phyloP scores from a whole-genome alignment of 2,888 invertebrate genomes.

The Drosophila mercatorum region DNA sequence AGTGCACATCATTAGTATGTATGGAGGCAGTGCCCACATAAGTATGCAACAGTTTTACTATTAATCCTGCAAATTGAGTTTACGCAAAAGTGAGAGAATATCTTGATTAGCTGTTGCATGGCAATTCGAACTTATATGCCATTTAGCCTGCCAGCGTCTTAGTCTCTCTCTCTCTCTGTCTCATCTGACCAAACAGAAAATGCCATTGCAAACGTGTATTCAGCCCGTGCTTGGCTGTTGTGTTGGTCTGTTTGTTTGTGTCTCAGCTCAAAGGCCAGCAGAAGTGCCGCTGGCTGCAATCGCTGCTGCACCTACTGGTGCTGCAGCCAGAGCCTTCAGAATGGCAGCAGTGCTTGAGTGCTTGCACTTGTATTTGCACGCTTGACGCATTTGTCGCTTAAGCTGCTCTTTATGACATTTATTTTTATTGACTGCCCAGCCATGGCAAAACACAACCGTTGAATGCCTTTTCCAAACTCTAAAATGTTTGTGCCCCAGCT shows the following conservation, averaged over 20 bases:
- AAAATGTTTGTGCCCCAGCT: slow-evolving; percentile 51
- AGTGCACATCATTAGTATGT: slow-evolving; percentile 77
- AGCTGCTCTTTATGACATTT: slow-evolving; percentile 76
- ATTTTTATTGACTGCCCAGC: slow-evolving; percentile 73
- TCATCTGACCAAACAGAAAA: slow-evolving; percentile 43
- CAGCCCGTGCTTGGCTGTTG: slow-evolving; percentile 12
- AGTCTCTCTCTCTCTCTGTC: background rate
- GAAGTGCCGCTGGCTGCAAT: slow-evolving; percentile 14
- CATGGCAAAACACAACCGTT: slow-evolving; percentile 39
- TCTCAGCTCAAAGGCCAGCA: slow-evolving; percentile 44
- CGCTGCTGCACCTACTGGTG: background rate
- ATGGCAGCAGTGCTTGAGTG: slow-evolving; percentile 3
- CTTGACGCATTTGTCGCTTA: slow-evolving; percentile 59
- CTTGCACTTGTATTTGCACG: slow-evolving; percentile 37
- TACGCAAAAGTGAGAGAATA: slow-evolving; percentile 49
- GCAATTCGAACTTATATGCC: slow-evolving; percentile 27
- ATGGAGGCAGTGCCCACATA: slow-evolving; percentile 41
- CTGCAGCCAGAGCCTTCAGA: background rate
- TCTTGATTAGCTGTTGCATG: slow-evolving; percentile 56
- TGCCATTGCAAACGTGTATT: slow-evolving; percentile 10
- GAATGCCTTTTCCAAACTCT: slow-evolving; percentile 48
- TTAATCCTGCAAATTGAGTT: slow-evolving; percentile 60
- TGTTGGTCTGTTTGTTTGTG: slow-evolving; percentile 44
- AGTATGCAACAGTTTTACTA: slow-evolving; percentile 63
- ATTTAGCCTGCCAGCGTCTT: background rate